Base-by-base conservation (phyloP, 2,113 vertebrate species). In the Eulemur macaco region DNA sequence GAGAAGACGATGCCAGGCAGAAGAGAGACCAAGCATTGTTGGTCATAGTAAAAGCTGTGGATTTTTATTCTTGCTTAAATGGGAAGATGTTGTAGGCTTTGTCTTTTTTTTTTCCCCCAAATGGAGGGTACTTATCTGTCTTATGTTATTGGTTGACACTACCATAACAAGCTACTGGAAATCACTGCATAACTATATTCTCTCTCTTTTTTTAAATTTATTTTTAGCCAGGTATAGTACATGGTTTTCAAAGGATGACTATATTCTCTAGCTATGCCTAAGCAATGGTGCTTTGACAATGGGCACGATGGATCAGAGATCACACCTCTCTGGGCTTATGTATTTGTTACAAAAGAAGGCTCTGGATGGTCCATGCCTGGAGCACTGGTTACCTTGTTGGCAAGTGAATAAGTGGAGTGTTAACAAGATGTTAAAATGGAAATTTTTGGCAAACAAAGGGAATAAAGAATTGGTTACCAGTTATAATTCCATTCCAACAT, bases 21-120 rank as follows among this genome's bases (percentile, higher is more conserved):
- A 21, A 2, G 4, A 52, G 45, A 66, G 42, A 7, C 10, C 21
- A 13, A 12, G 20, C 7, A 42, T 37, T 66, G 13, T 1, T 25
- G 27, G 34, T 3, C 21, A 23, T 0, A 7, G 29, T 10, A 8
- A 42, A 64, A 18, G 3, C 5, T 8, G 5, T 15, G 1, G 0
- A 7, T 15, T 17, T 23, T 23, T 6, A 54, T 60, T 37, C 8
- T 42, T 18, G 10, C 15, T 31, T 4, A 18, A 8, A 45, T 9
- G 25, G 37, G 17, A 66, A 84, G 34, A 37, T 1, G 27, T 11
- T 20, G 66, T 12, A 66, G 14, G 8, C 63, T 45, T 31, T 39
- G 3, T 31, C 23, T 15, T 64, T 27, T 63, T 29, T 5, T 27
- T 83, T 7, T 77, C 52, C 12, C 77, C 58, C 11, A n/a, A 89